Base-by-base conservation (phyloP, 2,888 invertebrate species). In the Drosophila tripunctata region DNA sequence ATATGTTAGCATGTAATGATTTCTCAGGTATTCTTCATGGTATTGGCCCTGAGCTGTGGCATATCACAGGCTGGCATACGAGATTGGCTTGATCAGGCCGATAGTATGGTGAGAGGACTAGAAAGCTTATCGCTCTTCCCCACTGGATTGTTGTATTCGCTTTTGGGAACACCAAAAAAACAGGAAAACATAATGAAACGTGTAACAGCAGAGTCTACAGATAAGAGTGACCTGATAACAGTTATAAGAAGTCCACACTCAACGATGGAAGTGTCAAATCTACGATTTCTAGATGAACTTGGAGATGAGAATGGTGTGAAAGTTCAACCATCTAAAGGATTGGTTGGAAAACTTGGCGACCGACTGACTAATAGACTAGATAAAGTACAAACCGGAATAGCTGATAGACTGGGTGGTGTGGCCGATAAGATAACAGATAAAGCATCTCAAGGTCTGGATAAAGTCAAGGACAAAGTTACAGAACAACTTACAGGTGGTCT, bases 221-320 rank as follows among this genome's bases (percentile, higher is more conserved):
- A 69, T 14, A 55, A 27, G 12, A 74, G 65, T 21, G 75, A 75
- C 33, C 5, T 66, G 17, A 52, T 75, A 4, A 75, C 75, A 3
- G 54, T 78, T 8, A 50, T 78, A 1, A 58, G 45, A 14, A 51
- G 41, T 43, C 41, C 52, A 7, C 22, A 40, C 1, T 36, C 67
- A 6, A 35, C 33, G 15, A 0, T 60, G 2, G 50, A 15, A 12
- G 6, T 51, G 4, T 40, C 47, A 0, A 24, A 47, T 8, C 5
- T 24, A 8, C 1, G 2, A 10, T 47, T 36, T 36, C 10, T 5
- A 10, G 12, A 40, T 12, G 12, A 22, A 38, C 2, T 0, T 38
- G n/a, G 0, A 7, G 10, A 14, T n/a, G 10, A 2, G 1, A 17
- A 3, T 4, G 27, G 27, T 27, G 1, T 27, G 27, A 8, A 10